Evolutionary conservation across 2,888 invertebrate species (phyloP), one percentile per base, ranked within the genome.

Genomic region (Matsumyia berberina): DNA sequence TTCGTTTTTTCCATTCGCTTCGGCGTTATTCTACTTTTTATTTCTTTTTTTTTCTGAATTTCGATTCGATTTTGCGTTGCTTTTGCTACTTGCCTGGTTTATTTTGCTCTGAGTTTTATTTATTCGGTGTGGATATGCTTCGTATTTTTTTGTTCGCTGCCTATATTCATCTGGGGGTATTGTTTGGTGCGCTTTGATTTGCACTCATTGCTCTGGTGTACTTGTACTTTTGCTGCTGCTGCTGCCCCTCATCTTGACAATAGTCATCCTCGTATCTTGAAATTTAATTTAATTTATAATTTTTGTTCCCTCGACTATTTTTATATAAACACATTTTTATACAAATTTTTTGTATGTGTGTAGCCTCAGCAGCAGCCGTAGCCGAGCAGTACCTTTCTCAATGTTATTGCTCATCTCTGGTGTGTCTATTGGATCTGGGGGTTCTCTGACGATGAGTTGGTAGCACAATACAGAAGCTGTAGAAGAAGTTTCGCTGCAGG

Each of bases 101-200:
- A 70, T 69, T 85, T 66, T 85, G 74, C 64, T 74, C 66, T 67
- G 55, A 57, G 42, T 79, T 79, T 79, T 80, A 79, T 72, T 79
- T 73, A 73, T 80, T 64, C 49, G 39, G 39, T 53, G 62, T 62
- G 49, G 49, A 51, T 72, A 51, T 44, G 44, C 11, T 31, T 39
- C 11, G 29, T 60, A 19, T 37, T 82, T 66, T 72, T 62, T 66
- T 31, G 12, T 58, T 58, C 29, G 17, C 31, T 31, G 46, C 17
- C 12, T 57, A 35, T 42, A 70, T 57, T 51, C 19, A 85, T 80
- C 39, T 49, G 77, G 79, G 83, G 69, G 60, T n/a, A 62, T 29
- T 53, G 67, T 72, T 83, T 76, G 51, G 72, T 79, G 64, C 53
- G 69, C 66, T 80, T 85, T 70, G 69, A 80, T 76, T 85, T 76